Percentiles rank a stretch among this genome's conserved stretches.
phyloP scores from a whole-genome alignment of 2,113 vertebrate species.

The Toxotes jaculatrix region DNA sequence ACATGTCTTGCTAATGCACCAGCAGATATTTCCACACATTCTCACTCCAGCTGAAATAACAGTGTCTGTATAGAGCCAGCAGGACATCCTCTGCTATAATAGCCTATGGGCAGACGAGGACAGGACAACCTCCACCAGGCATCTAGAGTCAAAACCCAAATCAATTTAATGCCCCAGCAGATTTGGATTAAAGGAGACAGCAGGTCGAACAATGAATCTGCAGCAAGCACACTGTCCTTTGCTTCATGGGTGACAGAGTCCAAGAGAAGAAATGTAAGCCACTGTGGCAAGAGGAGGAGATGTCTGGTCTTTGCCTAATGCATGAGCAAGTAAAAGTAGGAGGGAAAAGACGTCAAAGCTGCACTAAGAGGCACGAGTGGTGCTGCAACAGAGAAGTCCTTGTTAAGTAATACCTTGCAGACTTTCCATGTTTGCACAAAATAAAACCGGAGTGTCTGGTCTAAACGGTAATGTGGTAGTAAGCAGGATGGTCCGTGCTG shows the following conservation, averaged over 20 bases:
- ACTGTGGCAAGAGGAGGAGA: conserved; percentile 10
- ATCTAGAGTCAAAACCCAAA: conserved; percentile 16
- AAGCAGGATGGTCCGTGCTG: no score
- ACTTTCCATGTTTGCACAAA: conserved; percentile 50
- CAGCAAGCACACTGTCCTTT: conserved; percentile 4
- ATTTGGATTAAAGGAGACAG: conserved; percentile 19
- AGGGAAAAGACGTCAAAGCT: conserved; percentile 43
- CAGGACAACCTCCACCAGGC: conserved; percentile 23
- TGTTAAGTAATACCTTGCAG: conserved; percentile 38
- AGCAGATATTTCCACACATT: conserved; percentile 10
- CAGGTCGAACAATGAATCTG: conserved; percentile 19
- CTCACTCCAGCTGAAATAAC: conserved; percentile 70
- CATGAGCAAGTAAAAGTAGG: conserved; percentile 53
- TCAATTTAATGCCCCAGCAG: conserved; percentile 26
- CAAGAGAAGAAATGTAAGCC: conserved; percentile 26
- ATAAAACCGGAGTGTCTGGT: background rate
- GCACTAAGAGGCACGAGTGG: background rate
- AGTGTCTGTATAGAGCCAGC: conserved; percentile 52
- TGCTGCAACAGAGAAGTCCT: conserved; percentile 9
- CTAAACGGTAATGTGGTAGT: background rate
- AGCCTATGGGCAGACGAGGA: conserved; percentile 32
- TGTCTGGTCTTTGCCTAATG: conserved; percentile 39
- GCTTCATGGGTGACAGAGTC: conserved; percentile 39
- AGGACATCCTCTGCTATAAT: conserved; percentile 48
- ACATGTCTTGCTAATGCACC: conserved; percentile 6